Conservation (phyloP, 1,140 invertebrate species). For the Achatina immaculata region DNA sequence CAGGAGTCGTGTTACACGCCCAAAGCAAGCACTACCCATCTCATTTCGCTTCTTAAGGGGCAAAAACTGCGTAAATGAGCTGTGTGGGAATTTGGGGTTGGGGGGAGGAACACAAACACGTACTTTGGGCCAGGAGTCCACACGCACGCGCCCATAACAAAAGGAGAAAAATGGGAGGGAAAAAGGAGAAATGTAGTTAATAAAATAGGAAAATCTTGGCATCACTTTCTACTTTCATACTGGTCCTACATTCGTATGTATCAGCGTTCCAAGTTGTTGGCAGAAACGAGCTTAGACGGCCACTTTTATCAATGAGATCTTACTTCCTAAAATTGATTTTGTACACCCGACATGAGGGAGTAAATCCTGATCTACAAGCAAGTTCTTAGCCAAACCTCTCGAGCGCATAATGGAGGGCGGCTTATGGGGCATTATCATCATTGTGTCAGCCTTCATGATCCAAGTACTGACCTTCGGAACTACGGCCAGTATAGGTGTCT, state of each 20-base stretch:
- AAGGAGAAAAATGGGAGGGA: not conserved
- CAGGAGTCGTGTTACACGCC: not conserved
- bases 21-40: not conserved
- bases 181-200: not conserved
- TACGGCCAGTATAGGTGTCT: slow-evolving; percentile 50
- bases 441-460: slow-evolving; percentile 55
- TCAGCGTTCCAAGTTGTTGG: not conserved
- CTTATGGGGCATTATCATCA: slow-evolving; percentile 46
- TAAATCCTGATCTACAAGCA: not conserved
- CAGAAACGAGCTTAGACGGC: not conserved
- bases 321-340: not conserved
- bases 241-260: not conserved
- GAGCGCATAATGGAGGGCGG: slow-evolving; percentile 44
- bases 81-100: not conserved
- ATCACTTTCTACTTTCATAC: not conserved
- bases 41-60: no score
- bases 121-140: not conserved
- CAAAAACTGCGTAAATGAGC: not conserved
- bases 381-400: not conserved
- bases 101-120: not conserved
- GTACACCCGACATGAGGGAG: not conserved
- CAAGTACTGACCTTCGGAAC: slow-evolving; percentile 53
- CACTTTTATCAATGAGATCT: not conserved
- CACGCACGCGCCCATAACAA: not conserved
- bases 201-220: not conserved